Evolutionary conservation across 2,888 invertebrate species (phyloP), one percentile per base, ranked within the genome.

Genomic region (Ochropacha duplaris): DNA sequence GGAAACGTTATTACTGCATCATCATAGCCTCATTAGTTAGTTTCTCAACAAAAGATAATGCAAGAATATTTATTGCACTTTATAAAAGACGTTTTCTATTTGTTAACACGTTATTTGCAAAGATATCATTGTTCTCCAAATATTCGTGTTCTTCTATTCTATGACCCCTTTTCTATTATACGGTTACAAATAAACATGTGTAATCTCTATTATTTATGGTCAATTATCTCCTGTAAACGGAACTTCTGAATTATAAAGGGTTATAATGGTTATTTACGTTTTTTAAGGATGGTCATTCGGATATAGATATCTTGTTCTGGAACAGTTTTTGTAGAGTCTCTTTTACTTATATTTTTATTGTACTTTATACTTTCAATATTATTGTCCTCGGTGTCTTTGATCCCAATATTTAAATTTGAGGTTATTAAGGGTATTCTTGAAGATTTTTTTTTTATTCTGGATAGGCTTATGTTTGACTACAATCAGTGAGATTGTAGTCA

Each of bases 131-230:
- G 9, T n/a, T n/a, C 24, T 5, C 16, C 4, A 44, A 44, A 19
- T 19, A 19, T 9, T 9, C 6, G 9, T 19, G 9, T 5, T 16
- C 34, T 14, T n/a, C n/a, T 39, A 39, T 63, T 66, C 64, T 67
- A 62, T 69, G 70, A 71, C 74, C 83, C 81, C 71, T 68, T 76
- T 76, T 75, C 68, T 71, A 68, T 67, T 69, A 60, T 62, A 74
- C 66, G 80, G 83, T 81, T 78, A 78, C 75, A 78, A 82, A 83
- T 80, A 80, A 85, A 91, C 89, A 90, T 83, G 79, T 89, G 88
- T 90, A 84, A 86, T 87, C 77, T 80, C 50, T 77, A 76, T 90
- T 90, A 91, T 92, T 90, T 90, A 91, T 91, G 91, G 89, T 88
- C 89, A 92, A 91, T 92, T 92, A 92, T 88, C 87, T 87, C 84